Base-by-base conservation (phyloP, 2,797 vertebrate genomes). In the Rhinophrynus dorsalis region DNA sequence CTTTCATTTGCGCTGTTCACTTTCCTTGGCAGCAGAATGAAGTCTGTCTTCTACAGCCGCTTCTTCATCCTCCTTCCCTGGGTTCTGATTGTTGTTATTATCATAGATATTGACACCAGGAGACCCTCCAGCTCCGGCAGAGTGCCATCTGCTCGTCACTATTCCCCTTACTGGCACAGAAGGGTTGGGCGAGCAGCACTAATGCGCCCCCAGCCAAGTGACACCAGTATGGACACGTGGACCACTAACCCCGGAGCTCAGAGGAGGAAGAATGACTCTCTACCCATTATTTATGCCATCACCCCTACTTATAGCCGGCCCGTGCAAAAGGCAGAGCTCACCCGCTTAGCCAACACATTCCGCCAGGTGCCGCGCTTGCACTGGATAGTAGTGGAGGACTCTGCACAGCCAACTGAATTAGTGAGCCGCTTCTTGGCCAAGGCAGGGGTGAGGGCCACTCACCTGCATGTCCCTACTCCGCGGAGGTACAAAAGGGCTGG, bases 291-390 rank as follows among this genome's bases (percentile, higher is more conserved):
- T 83, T 97, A 96, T 85, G 95, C 94, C 82, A 94, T 98, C 86
- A 98, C 96, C 45, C 96, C 96, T 54, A 98, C 96, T 2, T 98
- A 98, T 90, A 95, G 89, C 73, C 91, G 96, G 17, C 93, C 94
- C 30, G 96, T 95, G 83, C 96, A 98, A 88, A 98, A 98, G 79
- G 96, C 96, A 4, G 96, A 98, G 87, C 92, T 98, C 69, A 98
- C 96, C 61, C 92, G 96, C 6, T 79, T 98, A 82, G 92, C 93
- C 33, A 96, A 97, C 84, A 95, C 93, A 3, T 92, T 98, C 87
- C 94, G 96, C 80, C 96, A 97, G 89, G 95, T 98, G 74, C 89
- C 94, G 80, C 90, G 88, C 23, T 88, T 99, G 75, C 95, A 97
- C 84, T 99, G 96, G 96, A 87, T 99, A 78, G 85, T 99, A 29